A percentile compares a stretch with the other conserved stretches of the same genome.
phyloP scores from a whole-genome alignment of 2,797 vertebrate genomes.

The Borostomias antarcticus region DNA sequence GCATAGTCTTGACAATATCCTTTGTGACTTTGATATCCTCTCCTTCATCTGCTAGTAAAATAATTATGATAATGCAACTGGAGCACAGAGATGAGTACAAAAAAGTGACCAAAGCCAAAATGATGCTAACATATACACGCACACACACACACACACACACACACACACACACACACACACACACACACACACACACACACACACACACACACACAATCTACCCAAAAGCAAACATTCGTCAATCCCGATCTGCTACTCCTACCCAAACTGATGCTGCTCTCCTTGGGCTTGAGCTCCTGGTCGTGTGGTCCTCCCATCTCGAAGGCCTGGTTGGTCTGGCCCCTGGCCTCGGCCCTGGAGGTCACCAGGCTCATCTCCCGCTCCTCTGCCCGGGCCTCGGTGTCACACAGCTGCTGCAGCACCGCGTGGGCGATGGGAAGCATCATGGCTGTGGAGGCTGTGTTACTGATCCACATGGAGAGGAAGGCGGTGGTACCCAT shows the following conservation, averaged over 20 bases:
- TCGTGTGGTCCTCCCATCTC: slow-evolving; percentile 42
- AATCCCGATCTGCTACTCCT: slow-evolving; percentile 5
- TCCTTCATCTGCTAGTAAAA: slow-evolving; percentile 22
- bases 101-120: not conserved
- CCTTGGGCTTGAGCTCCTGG: slow-evolving; percentile 5
- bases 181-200: not conserved
- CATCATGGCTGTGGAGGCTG: slow-evolving; percentile 91
- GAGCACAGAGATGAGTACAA: not conserved
- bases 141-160: not conserved
- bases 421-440: slow-evolving; percentile 85
- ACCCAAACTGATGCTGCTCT: slow-evolving; percentile 28
- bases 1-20: slow-evolving; percentile 1
- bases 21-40: not conserved
- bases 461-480: slow-evolving; percentile 97
- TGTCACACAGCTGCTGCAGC: slow-evolving; percentile 78
- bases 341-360: slow-evolving; percentile 6
- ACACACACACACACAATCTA: not conserved
- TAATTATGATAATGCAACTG: no score
- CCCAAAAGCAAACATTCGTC: not conserved
- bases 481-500: slow-evolving; percentile 89
- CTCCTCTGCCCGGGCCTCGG: slow-evolving; percentile 60
- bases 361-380: slow-evolving; percentile 15
- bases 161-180: not conserved
- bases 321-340: slow-evolving; percentile 52
- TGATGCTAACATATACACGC: not conserved